Evolutionary conservation across 2,113 vertebrate genomes (phyloP).

Genomic region (Dissostichus mawsoni): DNA sequence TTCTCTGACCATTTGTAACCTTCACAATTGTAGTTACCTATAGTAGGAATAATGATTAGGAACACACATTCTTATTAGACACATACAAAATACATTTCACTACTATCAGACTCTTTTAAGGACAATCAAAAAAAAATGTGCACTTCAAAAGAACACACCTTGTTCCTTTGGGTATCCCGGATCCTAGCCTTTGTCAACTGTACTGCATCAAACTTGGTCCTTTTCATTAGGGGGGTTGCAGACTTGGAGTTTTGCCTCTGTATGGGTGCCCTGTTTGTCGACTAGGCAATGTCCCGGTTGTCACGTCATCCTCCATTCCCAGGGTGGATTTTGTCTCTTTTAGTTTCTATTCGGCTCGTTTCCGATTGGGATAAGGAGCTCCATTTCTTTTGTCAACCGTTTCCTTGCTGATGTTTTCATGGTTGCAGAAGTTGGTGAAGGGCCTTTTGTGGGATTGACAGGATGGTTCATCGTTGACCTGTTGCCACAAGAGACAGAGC

Average conservation of each 20-base stretch:
- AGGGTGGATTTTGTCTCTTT: background rate
- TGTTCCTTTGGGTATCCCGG: background rate
- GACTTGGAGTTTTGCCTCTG: background rate
- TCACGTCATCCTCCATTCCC: background rate
- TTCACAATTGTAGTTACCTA: background rate
- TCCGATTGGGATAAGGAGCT: background rate
- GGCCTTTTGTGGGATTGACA: background rate
- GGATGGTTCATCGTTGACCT: background rate
- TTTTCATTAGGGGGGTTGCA: conserved; percentile 37
- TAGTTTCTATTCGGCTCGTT: too few relatives aligned
- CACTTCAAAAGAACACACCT: conserved; percentile 37
- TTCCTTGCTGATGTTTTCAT: background rate
- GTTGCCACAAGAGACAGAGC: background rate
- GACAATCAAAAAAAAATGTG: background rate
- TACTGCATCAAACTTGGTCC: background rate
- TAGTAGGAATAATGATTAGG: conserved; percentile 23
- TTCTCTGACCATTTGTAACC: conserved; percentile 54
- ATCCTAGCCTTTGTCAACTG: background rate
- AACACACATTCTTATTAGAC: conserved; percentile 4
- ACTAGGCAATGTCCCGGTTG: background rate
- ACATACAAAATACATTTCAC: conserved; percentile 4
- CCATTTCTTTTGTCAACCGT: fast-evolving
- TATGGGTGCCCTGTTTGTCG: background rate
- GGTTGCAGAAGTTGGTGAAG: background rate
- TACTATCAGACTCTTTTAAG: background rate